Evolutionary conservation across 2,888 invertebrate genomes (phyloP), one percentile per base, ranked within the genome.

Genomic region (Platerodrilus igneus): DNA sequence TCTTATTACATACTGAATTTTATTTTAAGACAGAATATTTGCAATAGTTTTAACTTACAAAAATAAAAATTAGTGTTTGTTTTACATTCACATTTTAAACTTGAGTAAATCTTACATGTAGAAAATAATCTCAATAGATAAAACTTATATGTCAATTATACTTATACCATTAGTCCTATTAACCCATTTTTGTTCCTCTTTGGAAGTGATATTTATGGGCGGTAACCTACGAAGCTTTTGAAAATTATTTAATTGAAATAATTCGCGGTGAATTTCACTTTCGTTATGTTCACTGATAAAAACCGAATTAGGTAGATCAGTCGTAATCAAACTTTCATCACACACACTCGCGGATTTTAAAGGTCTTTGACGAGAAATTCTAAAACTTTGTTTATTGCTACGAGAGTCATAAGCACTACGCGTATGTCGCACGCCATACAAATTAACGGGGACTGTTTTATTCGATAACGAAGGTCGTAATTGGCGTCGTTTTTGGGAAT

Each of bases 401-500:
- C n/a, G n/a, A n/a, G n/a, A n/a, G n/a, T 45, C 45, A 3, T 34
- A 34, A 2, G 55, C 57, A 38, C 52, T 55, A 8, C 46, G 53
- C 5, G 56, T 51, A 19, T 45, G 46, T 47, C 35, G 47, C 11
- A 38, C 22, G 5, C 55, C 57, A 10, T 52, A 52, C n/a, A 61
- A 29, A 36, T 59, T 55, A 11, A 62, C 48, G 3, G 68, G 68
- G 7, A 59, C 55, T 0, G 67, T 67, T 57, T 62, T 66, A 42
- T 68, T 67, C 1, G 49, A 48, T 18, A 45, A 33, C 5, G 41
- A 7, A 2, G 51, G 46, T 36, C 53, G 57, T 7, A 57, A 49
- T n/a, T 56, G 52, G 4, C 44, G 34, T 5, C 39, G 45, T 21
- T 43, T 26, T 22, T 51, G 41, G 4, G 21, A 23, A 8, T 34